phyloP scores from a whole-genome alignment of 2,113 vertebrate genomes.

The Rhodinocichla rosea region DNA sequence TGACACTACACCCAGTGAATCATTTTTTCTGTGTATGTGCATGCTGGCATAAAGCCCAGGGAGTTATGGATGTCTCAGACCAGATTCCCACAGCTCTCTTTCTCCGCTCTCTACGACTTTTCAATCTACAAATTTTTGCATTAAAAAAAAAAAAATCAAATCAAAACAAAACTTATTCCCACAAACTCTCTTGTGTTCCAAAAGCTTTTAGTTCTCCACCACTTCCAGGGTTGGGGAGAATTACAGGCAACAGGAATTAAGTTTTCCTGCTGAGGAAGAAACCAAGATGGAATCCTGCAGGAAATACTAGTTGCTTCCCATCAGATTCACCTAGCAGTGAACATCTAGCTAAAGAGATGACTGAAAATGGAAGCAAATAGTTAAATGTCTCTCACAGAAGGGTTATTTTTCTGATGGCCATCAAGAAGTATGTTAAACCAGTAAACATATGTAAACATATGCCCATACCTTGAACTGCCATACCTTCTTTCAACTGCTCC shows the following conservation, averaged over 20 bases:
- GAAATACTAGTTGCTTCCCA: background rate
- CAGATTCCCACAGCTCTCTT: conserved; percentile 36
- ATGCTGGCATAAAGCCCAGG: background rate
- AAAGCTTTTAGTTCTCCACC: background rate
- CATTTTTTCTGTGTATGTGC: background rate
- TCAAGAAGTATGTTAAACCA: background rate
- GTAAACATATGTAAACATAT: background rate
- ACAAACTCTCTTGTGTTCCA: background rate
- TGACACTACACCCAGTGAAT: background rate
- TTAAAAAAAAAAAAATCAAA: background rate
- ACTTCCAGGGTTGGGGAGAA: background rate
- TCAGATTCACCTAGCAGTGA: background rate
- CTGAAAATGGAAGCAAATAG: background rate
- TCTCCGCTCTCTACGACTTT: background rate
- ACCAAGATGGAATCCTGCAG: background rate
- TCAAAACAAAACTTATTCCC: background rate
- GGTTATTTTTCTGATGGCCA: background rate
- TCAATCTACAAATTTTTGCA: background rate
- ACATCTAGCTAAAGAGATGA: background rate
- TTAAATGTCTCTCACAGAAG: background rate
- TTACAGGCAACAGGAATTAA: background rate
- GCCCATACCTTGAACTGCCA: background rate
- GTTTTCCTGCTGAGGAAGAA: background rate
- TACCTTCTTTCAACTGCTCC: background rate
- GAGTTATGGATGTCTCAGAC: background rate